Evolutionary conservation across 2,113 vertebrate species (phyloP).

Genomic region (Eptesicus fuscus): DNA sequence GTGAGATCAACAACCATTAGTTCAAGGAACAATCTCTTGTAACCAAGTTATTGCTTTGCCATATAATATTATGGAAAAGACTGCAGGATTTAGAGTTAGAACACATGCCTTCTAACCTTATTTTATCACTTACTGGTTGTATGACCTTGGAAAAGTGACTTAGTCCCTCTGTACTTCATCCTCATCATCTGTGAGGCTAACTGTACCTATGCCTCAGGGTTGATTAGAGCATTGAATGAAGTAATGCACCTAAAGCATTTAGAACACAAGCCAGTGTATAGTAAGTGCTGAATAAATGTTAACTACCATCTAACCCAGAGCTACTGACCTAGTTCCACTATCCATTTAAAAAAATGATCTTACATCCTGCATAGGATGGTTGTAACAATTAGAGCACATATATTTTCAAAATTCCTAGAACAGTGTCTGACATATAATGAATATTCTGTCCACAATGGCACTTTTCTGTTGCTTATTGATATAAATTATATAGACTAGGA

Average conservation of each 20-base stretch:
- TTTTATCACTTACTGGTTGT: not conserved
- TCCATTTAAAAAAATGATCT: not conserved
- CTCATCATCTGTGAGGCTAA: not conserved
- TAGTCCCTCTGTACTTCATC: not conserved
- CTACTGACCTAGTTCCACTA: not conserved
- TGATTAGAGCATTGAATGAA: not conserved
- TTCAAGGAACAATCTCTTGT: not conserved
- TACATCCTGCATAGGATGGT: too few relatives aligned
- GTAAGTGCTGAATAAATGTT: not conserved
- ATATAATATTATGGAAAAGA: not conserved
- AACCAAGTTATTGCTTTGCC: not conserved
- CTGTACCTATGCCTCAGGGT: not conserved
- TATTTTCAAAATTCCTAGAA: not conserved
- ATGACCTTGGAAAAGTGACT: not conserved
- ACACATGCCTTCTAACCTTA: not conserved
- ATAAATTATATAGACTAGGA: not conserved
- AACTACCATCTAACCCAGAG: not conserved
- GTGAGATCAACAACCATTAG: not conserved
- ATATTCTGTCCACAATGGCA: not conserved
- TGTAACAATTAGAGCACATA: not conserved
- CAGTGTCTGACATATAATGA: not conserved
- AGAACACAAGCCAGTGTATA: not conserved
- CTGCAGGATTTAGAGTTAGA: not conserved
- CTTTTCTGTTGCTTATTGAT: not conserved
- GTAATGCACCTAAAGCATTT: not conserved